Evolutionary conservation across 2,888 invertebrate species (phyloP), one percentile per base, ranked within the genome.

Genomic region (Baccha elongata): DNA sequence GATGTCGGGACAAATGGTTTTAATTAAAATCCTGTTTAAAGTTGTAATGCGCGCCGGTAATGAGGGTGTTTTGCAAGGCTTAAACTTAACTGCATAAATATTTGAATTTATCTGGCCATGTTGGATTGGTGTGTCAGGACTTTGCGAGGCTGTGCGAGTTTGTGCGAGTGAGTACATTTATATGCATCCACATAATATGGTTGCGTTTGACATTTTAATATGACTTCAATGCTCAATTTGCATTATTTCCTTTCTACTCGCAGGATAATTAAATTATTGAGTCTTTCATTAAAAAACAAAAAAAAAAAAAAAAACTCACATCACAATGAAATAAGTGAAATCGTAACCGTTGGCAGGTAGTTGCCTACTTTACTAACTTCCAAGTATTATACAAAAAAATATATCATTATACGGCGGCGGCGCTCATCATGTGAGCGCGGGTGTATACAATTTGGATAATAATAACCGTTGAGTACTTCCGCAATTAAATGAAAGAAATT

Each of bases 211-310:
- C 81, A 65, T 81, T 71, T 81, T 62, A 60, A 76, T 81, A 71
- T 52, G 37, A 78, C 65, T 72, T 44, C 72, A 58, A 55, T 75
- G 64, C 40, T 55, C 69, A 75, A 71, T 81, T 81, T 81, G 75
- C 64, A 81, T 81, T 75, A 75, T 81, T 19, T 73, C 17, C 71
- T 32, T 23, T 64, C 46, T 48, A 42, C 50, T 40, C 19, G 37
- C 19, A 65, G 58, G 46, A 67, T 81, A 76, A 81, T 76, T 71
- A 60, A 60, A 71, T 81, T 81, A 81, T 81, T 76, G 76, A 81
- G 81, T 71, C 52, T 44, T 53, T n/a, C 60, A 60, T 60, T 46
- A 21, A 53, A 73, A 15, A 32, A 46, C 42, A 32, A 60, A 46
- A 21, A 40, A 48, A 48, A 35, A 64, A 58, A 23, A 37, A 55